These are phyloP conservation scores for Pelochelys cantorii DNA, from an alignment of 2,797 vertebrate genomes.

Conservation along the genomic window DNA sequence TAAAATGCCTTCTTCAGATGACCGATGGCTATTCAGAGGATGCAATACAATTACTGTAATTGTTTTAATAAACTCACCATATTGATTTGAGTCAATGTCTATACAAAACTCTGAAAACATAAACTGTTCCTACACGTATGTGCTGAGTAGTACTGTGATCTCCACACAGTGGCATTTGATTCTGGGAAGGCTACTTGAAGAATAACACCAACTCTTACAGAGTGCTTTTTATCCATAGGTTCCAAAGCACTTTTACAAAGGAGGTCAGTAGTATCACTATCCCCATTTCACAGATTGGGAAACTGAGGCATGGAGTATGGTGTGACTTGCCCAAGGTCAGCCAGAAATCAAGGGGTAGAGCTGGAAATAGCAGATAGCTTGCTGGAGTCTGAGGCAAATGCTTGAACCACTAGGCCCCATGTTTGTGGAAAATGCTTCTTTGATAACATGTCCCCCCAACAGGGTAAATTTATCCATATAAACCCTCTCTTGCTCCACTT, in stretches of 20 bases:
- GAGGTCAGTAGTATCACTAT: not conserved
- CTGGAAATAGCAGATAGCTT: not conserved
- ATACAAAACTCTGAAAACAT: not conserved
- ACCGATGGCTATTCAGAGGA: constrained; percentile 67
- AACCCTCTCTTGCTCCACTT: not conserved
- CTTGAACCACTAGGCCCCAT: not conserved
- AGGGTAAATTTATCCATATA: not conserved
- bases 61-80: constrained; percentile 69
- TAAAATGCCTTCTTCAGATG: constrained; percentile 70
- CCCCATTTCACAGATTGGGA: not conserved
- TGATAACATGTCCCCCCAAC: not conserved
- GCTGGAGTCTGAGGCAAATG: not conserved
- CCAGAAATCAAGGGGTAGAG: not conserved
- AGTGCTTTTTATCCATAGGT: not conserved
- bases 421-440: not conserved
- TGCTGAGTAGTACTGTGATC: not conserved
- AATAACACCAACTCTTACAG: not conserved
- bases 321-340: not conserved
- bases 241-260: not conserved
- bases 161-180: not conserved
- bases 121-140: not conserved
- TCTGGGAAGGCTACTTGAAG: not conserved
- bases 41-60: constrained; percentile 69
- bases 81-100: constrained; percentile 72
- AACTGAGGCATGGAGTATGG: not conserved